Evolutionary conservation across 2,797 vertebrate species (phyloP).

Genomic region (Tenualosa thibaudeaui): DNA sequence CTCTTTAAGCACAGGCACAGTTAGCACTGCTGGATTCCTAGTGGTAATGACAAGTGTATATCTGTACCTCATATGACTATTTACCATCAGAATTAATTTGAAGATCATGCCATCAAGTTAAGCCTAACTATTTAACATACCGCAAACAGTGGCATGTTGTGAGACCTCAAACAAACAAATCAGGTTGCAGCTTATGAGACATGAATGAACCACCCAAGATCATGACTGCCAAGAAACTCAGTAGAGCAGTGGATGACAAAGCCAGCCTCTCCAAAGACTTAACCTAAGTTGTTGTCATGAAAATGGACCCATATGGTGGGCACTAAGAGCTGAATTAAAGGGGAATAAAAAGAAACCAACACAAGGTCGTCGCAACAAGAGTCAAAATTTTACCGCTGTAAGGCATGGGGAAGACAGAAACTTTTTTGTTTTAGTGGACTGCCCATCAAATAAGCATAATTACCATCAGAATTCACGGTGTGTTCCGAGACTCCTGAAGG

Average conservation of each 20-base stretch:
- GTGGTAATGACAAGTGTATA: no score
- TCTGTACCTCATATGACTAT: no score
- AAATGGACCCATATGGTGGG: constrained; percentile 61
- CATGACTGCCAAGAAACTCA: neutral
- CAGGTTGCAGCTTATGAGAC: neutral
- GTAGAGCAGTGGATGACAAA: neutral
- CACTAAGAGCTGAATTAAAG: constrained; percentile 59
- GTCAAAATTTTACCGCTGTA: constrained; percentile 71
- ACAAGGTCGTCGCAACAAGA: constrained; percentile 75
- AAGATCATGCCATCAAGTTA: no score
- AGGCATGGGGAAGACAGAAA: constrained; percentile 74
- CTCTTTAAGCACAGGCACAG: no score
- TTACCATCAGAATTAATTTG: no score
- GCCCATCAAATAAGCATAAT: constrained; percentile 88
- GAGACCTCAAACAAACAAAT: neutral
- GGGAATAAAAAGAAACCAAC: constrained; percentile 33
- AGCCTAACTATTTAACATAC: no score
- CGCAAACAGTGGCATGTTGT: neutral
- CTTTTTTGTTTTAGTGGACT: constrained; percentile 86
- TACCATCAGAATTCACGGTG: constrained; percentile 90
- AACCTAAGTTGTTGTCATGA: constrained; percentile 55
- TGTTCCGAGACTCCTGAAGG: constrained; percentile 87
- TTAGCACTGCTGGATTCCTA: no score
- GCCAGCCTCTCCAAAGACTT: constrained; percentile 44
- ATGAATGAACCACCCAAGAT: neutral